Conservation (phyloP, 2,797 vertebrate genomes). For the Pseudopleuronectes americanus region DNA sequence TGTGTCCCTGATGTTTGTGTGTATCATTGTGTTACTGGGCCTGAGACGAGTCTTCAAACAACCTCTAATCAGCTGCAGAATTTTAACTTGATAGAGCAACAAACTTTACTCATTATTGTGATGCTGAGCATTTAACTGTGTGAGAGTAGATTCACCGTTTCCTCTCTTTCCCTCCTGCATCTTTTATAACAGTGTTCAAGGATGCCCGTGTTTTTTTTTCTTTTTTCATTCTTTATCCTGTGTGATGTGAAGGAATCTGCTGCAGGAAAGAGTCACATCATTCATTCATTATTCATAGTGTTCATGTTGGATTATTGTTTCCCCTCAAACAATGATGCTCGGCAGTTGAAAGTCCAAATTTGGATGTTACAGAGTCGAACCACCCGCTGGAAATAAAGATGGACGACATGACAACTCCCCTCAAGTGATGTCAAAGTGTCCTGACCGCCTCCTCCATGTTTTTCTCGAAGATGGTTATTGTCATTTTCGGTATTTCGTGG, state of each 20-base stretch:
- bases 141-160: slow-evolving; percentile 17
- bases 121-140: not conserved
- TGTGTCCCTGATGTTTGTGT: slow-evolving; percentile 10
- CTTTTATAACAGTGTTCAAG: slow-evolving; percentile 5
- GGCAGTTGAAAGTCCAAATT: not conserved
- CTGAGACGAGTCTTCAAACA: slow-evolving; percentile 32
- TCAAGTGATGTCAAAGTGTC: no score
- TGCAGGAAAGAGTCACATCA: not conserved
- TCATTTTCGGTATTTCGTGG: no score
- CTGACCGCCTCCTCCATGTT: no score
- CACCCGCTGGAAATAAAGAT: no score
- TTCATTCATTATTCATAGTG: slow-evolving; percentile 4
- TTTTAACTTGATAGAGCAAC: no score
- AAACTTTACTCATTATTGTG: not conserved
- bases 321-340: not conserved
- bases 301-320: not conserved
- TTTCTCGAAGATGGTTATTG: no score
- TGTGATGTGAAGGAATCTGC: not conserved
- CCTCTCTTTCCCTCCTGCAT: slow-evolving; percentile 7
- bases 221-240: not conserved
- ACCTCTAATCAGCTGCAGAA: no score
- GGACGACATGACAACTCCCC: no score
- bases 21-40: slow-evolving; percentile 5
- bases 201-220: slow-evolving; percentile 26
- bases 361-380: not conserved